Percentiles rank a stretch among this genome's conserved stretches.
Conservation (phyloP, 92 coral and sea anemone species). For the Parazoanthus swiftii region DNA sequence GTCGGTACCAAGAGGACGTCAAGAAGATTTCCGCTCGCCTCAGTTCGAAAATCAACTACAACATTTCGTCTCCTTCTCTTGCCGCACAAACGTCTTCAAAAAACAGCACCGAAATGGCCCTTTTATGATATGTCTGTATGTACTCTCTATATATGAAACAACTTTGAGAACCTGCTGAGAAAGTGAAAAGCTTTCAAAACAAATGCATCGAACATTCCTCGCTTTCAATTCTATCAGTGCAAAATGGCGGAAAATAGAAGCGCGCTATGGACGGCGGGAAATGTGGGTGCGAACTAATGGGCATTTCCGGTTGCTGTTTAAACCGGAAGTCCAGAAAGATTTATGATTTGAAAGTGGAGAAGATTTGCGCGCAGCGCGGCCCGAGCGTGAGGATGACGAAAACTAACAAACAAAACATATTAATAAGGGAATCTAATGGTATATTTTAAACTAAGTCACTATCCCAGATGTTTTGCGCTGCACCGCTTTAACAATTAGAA, state of each 20-base stretch:
- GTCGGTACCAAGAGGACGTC: neutral
- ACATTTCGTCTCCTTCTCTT: conserved; percentile 19
- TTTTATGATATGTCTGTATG: conserved; percentile 5
- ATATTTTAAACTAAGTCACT: no score
- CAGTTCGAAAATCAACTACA: conserved; percentile 22
- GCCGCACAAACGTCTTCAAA: neutral
- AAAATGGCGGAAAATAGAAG: conserved; percentile 76
- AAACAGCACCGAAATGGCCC: neutral
- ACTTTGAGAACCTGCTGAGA: conserved; percentile 34
- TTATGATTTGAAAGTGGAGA: neutral
- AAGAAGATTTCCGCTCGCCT: conserved; percentile 43
- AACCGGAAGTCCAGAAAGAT: conserved; percentile 63
- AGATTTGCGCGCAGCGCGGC: neutral
- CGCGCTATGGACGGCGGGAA: conserved; percentile 63
- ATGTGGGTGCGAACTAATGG: conserved; percentile 75
- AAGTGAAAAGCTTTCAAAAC: conserved; percentile 34
- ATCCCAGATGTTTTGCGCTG: neutral
- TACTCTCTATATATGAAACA: conserved; percentile 11
- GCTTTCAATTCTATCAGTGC: conserved; percentile 19
- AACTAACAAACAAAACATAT: neutral
- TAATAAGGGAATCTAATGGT: neutral
- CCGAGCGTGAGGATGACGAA: neutral
- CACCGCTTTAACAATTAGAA: neutral
- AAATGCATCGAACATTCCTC: conserved; percentile 37
- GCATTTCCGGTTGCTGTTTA: conserved; percentile 72